Evolutionary conservation across 2,888 invertebrate genomes (phyloP), one percentile per base, ranked within the genome.

Genomic region (Tortricodes alternella): DNA sequence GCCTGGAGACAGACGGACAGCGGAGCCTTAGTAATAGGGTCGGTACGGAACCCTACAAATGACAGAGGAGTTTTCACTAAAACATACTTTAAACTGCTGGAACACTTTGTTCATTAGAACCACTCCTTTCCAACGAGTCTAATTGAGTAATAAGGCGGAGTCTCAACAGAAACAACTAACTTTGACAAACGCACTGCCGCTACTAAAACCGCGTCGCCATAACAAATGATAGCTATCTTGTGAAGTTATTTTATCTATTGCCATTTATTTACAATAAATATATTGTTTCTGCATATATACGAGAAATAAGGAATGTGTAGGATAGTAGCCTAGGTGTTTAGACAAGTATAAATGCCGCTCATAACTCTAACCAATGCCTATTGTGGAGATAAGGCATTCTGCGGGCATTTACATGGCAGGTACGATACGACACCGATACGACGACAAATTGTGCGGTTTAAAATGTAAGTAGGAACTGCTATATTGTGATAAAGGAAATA

Each of bases 231-330:
- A 8, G 15, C n/a, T 39, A 53, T 55, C 55, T 35, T 4, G 34
- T 21, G 39, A 16, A 44, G 15, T 41, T 23, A 23, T 19, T 55
- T 49, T 41, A 49, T 55, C 53, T 11, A 41, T 18, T 24, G 18
- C 46, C 46, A 53, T 48, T 53, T 24, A 53, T 53, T 46, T 35
- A 19, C 34, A 55, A 55, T 55, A 46, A 43, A 55, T 48, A 55
- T 49, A 55, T 55, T 55, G 55, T 55, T 49, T 55, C 34, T 41
- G 16, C 19, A 19, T 27, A 38, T 32, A 38, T 29, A 49, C 29
- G 18, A 37, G 24, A 18, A 11, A 15, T 35, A 18, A 11, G 44
- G 43, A 44, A 50, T 50, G 43, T 18, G 34, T 29, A 16, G 37
- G 49, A 37, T 41, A 43, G 39, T 35, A 34, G 41, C 29, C 16